These are phyloP conservation scores for Periplaneta americana DNA, from an alignment of 1,140 invertebrate species.

Conservation along the genomic window DNA sequence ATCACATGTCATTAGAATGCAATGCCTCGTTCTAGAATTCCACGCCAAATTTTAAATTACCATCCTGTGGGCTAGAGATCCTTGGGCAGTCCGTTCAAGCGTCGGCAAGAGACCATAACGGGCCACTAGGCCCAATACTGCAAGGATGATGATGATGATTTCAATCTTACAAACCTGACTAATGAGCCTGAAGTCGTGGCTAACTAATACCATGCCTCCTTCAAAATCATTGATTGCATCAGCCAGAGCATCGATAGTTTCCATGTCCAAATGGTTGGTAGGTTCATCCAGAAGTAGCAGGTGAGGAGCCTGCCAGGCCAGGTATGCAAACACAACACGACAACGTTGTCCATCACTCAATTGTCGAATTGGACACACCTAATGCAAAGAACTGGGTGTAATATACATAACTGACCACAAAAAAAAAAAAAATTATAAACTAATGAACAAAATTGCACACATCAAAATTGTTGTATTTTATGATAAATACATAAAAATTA, in stretches of 20 bases:
- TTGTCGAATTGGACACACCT: constrained; percentile 96
- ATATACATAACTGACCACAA: no score
- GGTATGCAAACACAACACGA: constrained; percentile 96
- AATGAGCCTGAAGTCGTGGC: constrained; percentile 97
- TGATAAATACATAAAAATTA: no score
- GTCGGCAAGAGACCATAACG: no score
- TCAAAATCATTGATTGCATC: constrained; percentile 98
- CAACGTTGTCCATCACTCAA: constrained; percentile 97
- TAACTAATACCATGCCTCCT: constrained; percentile 95
- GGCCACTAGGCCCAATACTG: no score
- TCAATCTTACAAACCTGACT: constrained; percentile 70
- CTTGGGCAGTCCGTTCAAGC: no score
- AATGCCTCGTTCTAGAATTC: no score
- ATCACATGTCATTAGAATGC: no score
- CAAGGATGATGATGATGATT: no score
- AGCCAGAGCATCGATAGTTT: constrained; percentile 96
- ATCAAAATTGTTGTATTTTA: neutral
- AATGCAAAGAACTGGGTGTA: no score
- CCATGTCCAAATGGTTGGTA: constrained; percentile 99
- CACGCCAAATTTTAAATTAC: no score
- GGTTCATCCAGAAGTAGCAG: constrained; percentile 94
- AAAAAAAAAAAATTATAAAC: neutral
- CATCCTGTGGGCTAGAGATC: no score
- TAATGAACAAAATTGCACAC: neutral
- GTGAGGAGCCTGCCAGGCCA: constrained; percentile 93